A percentile compares a stretch with the other conserved stretches of the same genome.
These are phyloP conservation scores for Ectemnius lituratus DNA, from an alignment of 2,888 invertebrate genomes.

Conservation along the genomic window DNA sequence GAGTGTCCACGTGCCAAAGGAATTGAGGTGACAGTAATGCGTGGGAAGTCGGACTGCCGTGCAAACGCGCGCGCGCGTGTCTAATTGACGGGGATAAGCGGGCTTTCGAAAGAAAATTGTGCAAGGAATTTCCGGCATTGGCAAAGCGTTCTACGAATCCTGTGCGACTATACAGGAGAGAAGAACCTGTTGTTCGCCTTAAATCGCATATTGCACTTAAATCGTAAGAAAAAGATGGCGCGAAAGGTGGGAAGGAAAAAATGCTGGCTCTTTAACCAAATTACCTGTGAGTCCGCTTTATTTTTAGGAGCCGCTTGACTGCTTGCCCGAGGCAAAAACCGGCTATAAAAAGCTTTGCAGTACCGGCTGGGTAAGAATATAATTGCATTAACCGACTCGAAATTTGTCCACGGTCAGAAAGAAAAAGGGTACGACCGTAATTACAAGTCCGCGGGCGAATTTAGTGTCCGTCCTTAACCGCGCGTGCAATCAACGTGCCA, in stretches of 20 bases:
- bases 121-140: constrained; percentile 9
- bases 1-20: too few relatives aligned
- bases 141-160: constrained; percentile 2
- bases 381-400: constrained; percentile 19
- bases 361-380: neutral
- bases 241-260: too few relatives aligned
- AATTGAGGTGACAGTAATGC: too few relatives aligned
- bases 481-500: constrained; percentile 48
- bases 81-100: neutral
- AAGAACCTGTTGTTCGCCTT: too few relatives aligned
- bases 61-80: too few relatives aligned
- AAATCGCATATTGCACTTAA: too few relatives aligned
- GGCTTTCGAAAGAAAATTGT: constrained; percentile 10
- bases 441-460: constrained; percentile 51
- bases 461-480: constrained; percentile 61
- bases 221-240: too few relatives aligned
- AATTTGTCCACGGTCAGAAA: constrained; percentile 20
- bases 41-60: too few relatives aligned
- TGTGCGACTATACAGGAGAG: neutral
- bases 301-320: too few relatives aligned
- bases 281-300: too few relatives aligned
- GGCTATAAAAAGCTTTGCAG: neutral
- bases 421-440: constrained; percentile 19
- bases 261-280: too few relatives aligned
- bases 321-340: too few relatives aligned